Base-by-base conservation (phyloP, 2,888 invertebrate genomes). In the Leucophenga maculata region DNA sequence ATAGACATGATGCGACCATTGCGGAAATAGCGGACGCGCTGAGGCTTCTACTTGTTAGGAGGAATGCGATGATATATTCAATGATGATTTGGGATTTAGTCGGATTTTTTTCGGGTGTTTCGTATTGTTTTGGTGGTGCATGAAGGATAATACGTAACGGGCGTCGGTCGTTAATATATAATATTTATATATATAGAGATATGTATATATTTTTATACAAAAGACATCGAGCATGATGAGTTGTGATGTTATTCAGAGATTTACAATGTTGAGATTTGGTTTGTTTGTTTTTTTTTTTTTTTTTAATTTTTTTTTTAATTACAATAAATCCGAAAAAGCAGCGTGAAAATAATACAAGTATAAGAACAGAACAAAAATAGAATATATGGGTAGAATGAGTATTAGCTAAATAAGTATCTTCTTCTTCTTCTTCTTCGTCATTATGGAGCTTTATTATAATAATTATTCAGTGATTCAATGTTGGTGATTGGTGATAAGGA, bases 1-100 rank as follows among this genome's bases (percentile, higher is more conserved):
- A 90, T 96, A 95, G 87, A 96, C 95, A 91, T 96, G 96, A 91
- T 96, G 96, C 84, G 96, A 96, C 96, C 96, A 96, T 91, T 96
- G 96, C 82, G 96, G 96, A 90, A 96, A 96, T 89, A 96, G 92
- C 85, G 96, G 96, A 88, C 95, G 92, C 86, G 88, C 86, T 78
- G 89, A 83, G 78, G 88, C 81, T 83, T 89, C 89, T 88, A 81
- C 64, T 32, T 67, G n/a, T 59, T 16, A 31, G 39, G 18, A 13
- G 14, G 20, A 20, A 54, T 54, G 6, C 18, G 54, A 39, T 32
- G 60, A 18, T n/a, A 18, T 39, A 6, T 60, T 65, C 46, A 31
- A 13, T 26, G 11, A 65, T 52, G 65, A 69, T 73, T 72, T 72
- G 67, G 65, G 6, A 52, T 52, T 3, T 6, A 67, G 75, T 73